phyloP scores from a whole-genome alignment of 1,140 invertebrate genomes.

The Melipona quadrifasciata region DNA sequence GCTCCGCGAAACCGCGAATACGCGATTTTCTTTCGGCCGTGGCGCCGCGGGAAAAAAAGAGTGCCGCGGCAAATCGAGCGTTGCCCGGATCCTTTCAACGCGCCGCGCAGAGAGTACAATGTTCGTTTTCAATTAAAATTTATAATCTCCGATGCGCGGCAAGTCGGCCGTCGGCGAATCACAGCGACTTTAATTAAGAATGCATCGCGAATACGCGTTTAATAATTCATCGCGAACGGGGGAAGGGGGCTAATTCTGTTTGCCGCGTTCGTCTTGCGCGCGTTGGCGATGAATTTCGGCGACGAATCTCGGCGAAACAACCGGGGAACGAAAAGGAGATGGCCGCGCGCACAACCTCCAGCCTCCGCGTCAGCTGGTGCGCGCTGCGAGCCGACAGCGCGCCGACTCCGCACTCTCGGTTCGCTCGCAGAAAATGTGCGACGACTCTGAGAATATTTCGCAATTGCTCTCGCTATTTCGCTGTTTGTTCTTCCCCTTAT shows the following conservation, averaged over 20 bases:
- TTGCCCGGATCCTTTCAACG: too few species aligned
- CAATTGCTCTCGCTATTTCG: conserved; percentile 22
- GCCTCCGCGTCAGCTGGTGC: conserved; percentile 21
- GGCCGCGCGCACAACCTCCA: conserved; percentile 1
- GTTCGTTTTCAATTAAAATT: background rate
- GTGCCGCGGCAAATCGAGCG: too few species aligned
- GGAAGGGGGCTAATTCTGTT: conserved; percentile 29
- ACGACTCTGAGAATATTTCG: conserved; percentile 37
- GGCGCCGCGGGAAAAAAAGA: too few species aligned
- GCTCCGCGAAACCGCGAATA: background rate
- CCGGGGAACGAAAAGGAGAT: conserved; percentile 21
- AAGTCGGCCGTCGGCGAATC: background rate
- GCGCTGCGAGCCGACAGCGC: conserved; percentile 13
- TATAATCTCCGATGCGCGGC: background rate
- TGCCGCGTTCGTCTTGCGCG: conserved; percentile 31
- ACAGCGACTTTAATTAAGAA: conserved; percentile 29
- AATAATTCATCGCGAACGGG: conserved; percentile 27
- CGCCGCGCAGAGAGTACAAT: too few species aligned
- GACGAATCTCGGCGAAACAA: conserved; percentile 44
- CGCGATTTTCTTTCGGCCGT: background rate
- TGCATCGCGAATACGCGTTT: conserved; percentile 11
- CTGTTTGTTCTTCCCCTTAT: conserved; percentile 6
- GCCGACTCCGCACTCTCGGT: background rate
- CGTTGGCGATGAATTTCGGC: conserved; percentile 30
- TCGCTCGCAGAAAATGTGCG: background rate